These are phyloP conservation scores for Hypotaenidia okinawae DNA, from an alignment of 2,797 vertebrate species.

Conservation along the genomic window DNA sequence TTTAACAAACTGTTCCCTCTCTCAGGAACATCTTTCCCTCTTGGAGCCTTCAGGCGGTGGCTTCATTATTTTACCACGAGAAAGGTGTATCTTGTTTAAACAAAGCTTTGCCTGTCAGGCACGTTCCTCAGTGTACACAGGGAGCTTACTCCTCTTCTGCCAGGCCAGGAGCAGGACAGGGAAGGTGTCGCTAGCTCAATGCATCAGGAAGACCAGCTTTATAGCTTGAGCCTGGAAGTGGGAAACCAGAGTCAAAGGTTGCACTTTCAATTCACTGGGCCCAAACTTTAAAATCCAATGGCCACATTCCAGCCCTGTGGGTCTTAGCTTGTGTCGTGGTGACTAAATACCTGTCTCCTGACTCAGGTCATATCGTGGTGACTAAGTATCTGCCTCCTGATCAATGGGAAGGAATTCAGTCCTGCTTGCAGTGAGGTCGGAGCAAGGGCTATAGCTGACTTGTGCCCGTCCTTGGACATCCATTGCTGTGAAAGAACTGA, in stretches of 20 bases:
- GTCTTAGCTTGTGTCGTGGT: neutral
- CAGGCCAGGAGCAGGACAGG: neutral
- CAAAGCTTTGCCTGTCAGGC: neutral
- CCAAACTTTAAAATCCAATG: neutral
- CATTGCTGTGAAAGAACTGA: neutral
- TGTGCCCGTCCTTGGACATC: neutral
- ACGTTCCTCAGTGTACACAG: neutral
- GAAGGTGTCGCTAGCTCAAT: neutral
- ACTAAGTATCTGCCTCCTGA: neutral
- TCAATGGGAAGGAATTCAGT: neutral
- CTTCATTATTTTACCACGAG: neutral
- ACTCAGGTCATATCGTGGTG: neutral
- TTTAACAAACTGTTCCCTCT: neutral
- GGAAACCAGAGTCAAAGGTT: neutral
- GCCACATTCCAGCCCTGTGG: neutral
- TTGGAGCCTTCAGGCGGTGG: neutral
- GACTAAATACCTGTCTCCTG: neutral
- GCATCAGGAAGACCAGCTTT: neutral
- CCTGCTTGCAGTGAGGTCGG: rapidly evolving
- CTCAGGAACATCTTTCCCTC: neutral
- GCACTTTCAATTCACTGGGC: neutral
- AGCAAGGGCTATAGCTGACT: neutral
- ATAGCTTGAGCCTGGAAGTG: neutral
- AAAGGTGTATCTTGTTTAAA: neutral
- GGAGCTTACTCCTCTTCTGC: neutral